phyloP scores from a whole-genome alignment of 2,888 invertebrate species.

The Proisotoma minuta region DNA sequence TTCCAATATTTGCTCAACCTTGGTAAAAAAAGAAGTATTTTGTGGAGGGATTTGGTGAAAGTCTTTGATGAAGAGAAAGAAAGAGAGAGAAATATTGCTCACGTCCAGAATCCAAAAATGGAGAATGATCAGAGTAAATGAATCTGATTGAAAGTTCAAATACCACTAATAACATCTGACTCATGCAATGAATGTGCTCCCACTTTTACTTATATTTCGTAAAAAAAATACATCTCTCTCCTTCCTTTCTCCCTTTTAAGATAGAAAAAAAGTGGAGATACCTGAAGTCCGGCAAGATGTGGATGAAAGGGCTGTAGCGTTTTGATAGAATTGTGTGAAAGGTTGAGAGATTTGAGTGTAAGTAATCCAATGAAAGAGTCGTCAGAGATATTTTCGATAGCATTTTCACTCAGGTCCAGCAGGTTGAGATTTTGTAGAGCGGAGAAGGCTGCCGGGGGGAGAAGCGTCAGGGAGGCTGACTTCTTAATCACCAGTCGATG shows the following conservation, averaged over 20 bases:
- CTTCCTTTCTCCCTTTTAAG: no score
- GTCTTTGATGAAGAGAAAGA: no score
- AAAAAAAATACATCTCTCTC: no score
- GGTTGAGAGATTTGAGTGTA: conserved; percentile 68
- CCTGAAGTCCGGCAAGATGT: conserved; percentile 70
- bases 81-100: no score
- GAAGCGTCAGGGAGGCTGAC: conserved; percentile 65
- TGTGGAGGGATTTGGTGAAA: no score
- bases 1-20: no score
- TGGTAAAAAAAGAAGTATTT: no score
- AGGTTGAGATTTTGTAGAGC: conserved; percentile 69
- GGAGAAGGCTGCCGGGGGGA: conserved; percentile 80
- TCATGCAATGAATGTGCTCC: neutral
- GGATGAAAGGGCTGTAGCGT: conserved; percentile 72
- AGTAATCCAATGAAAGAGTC: conserved; percentile 76
- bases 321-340: conserved; percentile 76
- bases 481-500: conserved; percentile 66
- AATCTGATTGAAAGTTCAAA: neutral
- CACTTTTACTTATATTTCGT: no score
- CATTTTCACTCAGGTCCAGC: conserved; percentile 75
- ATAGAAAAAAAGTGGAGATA: no score
- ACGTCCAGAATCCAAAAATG: no score
- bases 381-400: conserved; percentile 74
- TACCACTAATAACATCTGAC: no score
- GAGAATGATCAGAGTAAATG: neutral